phyloP scores from a whole-genome alignment of 2,888 invertebrate genomes.

The Leucoptera coffeella region DNA sequence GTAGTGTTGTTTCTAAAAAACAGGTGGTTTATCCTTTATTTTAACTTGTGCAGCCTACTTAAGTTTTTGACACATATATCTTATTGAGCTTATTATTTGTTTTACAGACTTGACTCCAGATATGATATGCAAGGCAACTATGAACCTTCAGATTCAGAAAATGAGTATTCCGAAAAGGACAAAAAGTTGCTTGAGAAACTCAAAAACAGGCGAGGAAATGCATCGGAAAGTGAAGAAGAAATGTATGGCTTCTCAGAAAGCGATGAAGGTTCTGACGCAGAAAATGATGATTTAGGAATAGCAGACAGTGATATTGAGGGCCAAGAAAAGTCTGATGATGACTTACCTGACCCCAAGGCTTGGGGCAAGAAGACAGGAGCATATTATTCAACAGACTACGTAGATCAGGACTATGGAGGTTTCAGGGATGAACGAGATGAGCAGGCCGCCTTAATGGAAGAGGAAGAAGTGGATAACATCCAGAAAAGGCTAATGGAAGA shows the following conservation, averaged over 20 bases:
- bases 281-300: slow-evolving; percentile 36
- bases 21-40: no score
- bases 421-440: slow-evolving; percentile 66
- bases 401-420: slow-evolving; percentile 80
- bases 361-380: slow-evolving; percentile 80
- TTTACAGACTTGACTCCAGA: slow-evolving; percentile 32
- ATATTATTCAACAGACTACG: slow-evolving; percentile 84
- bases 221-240: slow-evolving; percentile 57
- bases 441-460: slow-evolving; percentile 69
- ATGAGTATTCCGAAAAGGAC: slow-evolving; percentile 64
- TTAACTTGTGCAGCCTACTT: no score
- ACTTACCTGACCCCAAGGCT: slow-evolving; percentile 73
- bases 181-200: slow-evolving; percentile 56
- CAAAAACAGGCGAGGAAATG: slow-evolving; percentile 41
- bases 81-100: no score
- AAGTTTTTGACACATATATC: no score
- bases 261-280: slow-evolving; percentile 28
- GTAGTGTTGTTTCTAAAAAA: no score
- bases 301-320: slow-evolving; percentile 76
- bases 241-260: slow-evolving; percentile 56
- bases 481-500: slow-evolving; percentile 72
- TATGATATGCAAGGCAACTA: slow-evolving; percentile 49
- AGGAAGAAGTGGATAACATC: slow-evolving; percentile 75
- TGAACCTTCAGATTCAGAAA: slow-evolving; percentile 64
- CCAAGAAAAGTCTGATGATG: slow-evolving; percentile 59